Evolutionary conservation across 2,888 invertebrate genomes (phyloP).

Genomic region (Parthenolecanium corni): DNA sequence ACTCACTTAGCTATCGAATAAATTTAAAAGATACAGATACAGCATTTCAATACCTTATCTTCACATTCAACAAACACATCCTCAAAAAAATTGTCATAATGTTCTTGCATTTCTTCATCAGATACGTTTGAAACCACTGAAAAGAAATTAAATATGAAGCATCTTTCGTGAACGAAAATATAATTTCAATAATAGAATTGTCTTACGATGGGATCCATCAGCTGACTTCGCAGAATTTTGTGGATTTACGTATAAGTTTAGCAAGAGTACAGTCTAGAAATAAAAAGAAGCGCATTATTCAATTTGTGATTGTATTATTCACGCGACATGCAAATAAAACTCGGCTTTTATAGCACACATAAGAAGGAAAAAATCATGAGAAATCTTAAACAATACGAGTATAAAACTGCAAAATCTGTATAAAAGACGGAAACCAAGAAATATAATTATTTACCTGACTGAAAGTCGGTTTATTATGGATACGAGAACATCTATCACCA

Average conservation of each 20-base stretch:
- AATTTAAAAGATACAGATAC: too few species aligned
- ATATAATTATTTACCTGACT: conserved; percentile 57
- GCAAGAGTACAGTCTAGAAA: conserved; percentile 81
- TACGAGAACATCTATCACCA: conserved; percentile 94
- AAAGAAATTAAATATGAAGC: background rate
- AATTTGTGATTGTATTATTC: too few species aligned
- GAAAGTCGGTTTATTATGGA: conserved; percentile 98
- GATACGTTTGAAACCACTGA: conserved; percentile 83
- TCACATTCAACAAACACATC: conserved; percentile 98
- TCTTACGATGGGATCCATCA: conserved; percentile 87
- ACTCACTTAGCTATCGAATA: too few species aligned
- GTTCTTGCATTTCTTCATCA: conserved; percentile 97
- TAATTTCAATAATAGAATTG: conserved; percentile 20
- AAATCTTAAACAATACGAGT: too few species aligned
- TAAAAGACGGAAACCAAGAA: too few species aligned
- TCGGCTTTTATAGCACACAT: too few species aligned
- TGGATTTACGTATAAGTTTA: conserved; percentile 96
- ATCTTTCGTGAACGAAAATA: too few species aligned
- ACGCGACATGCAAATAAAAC: too few species aligned
- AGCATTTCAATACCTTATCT: conserved; percentile 55
- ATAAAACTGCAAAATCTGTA: too few species aligned
- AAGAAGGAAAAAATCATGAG: too few species aligned
- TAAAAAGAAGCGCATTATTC: too few species aligned
- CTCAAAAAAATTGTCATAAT: conserved; percentile 99
- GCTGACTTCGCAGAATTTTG: conserved; percentile 97